phyloP scores from a whole-genome alignment of 1,140 invertebrate species.

The Papilio polyxenes region DNA sequence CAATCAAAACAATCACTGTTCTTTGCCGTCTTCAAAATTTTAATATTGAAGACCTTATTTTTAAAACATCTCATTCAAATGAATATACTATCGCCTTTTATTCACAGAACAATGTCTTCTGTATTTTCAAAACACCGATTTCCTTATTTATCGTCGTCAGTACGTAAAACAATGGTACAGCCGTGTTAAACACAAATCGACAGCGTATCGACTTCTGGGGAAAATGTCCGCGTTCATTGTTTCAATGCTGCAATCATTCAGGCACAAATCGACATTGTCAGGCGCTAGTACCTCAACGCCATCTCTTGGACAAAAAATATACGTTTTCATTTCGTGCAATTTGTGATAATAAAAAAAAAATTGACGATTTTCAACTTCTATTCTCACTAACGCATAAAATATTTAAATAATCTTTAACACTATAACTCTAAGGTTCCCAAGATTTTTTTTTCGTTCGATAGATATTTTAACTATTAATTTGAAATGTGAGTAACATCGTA shows the following conservation, averaged over 20 bases:
- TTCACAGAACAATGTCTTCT: background rate
- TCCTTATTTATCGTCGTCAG: conserved; percentile 25
- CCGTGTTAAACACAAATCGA: conserved; percentile 24
- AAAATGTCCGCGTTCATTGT: conserved; percentile 2
- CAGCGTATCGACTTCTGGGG: background rate
- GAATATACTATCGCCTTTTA: background rate
- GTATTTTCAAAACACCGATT: conserved; percentile 4
- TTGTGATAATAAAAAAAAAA: too few species aligned
- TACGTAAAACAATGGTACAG: conserved; percentile 12
- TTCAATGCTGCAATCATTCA: conserved; percentile 16
- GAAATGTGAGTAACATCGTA: background rate
- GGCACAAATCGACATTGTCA: background rate
- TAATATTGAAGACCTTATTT: background rate
- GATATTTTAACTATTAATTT: background rate
- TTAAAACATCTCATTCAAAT: conserved; percentile 4
- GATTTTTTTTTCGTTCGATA: background rate
- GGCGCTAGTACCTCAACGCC: background rate
- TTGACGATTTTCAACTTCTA: too few species aligned
- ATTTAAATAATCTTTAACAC: too few species aligned
- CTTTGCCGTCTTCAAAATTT: background rate
- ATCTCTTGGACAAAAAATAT: background rate
- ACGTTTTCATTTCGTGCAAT: background rate
- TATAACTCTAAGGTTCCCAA: too few species aligned
- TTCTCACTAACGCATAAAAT: too few species aligned
- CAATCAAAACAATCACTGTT: background rate